phyloP scores from a whole-genome alignment of 2,113 vertebrate species.

The Epinephelus cyanopodus region DNA sequence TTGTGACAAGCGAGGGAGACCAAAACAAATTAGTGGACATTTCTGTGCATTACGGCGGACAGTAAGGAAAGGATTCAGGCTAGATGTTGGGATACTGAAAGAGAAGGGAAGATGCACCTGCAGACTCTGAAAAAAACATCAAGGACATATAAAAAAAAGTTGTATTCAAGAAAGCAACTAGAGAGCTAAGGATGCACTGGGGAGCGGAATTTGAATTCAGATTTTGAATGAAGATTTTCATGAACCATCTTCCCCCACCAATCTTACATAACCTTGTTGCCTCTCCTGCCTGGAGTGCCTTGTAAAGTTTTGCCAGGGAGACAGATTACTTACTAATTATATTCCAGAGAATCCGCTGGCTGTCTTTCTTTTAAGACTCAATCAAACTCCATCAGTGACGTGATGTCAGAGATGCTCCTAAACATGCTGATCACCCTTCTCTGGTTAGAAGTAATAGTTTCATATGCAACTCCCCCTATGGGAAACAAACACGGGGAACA shows the following conservation, averaged over 20 bases:
- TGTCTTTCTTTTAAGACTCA: conserved; percentile 36
- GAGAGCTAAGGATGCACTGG: not conserved
- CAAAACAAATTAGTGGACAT: conserved; percentile 59
- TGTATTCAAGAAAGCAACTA: conserved; percentile 11
- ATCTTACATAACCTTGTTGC: conserved; percentile 41
- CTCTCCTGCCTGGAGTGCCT: conserved; percentile 33
- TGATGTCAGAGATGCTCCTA: not conserved
- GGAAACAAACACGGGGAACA: conserved; percentile 44
- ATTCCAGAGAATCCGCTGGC: conserved; percentile 22
- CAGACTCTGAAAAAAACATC: not conserved
- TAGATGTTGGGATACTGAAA: conserved; percentile 21
- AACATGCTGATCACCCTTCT: conserved; percentile 43
- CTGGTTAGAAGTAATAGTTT: conserved; percentile 11
- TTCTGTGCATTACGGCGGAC: conserved; percentile 51
- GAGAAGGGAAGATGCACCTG: not conserved
- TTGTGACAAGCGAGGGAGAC: conserved; percentile 59
- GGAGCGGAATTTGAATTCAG: conserved; percentile 18
- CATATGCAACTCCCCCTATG: not conserved
- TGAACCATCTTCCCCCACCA: conserved; percentile 9
- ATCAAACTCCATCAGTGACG: conserved; percentile 42
- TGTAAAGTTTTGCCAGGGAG: conserved; percentile 43
- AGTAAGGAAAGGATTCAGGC: conserved; percentile 13
- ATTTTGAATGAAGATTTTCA: conserved; percentile 32
- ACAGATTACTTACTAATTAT: conserved; percentile 47
- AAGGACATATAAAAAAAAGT: conserved; percentile 5